Conservation (phyloP, 1,140 invertebrate species). For the Melanaphis sacchari region DNA sequence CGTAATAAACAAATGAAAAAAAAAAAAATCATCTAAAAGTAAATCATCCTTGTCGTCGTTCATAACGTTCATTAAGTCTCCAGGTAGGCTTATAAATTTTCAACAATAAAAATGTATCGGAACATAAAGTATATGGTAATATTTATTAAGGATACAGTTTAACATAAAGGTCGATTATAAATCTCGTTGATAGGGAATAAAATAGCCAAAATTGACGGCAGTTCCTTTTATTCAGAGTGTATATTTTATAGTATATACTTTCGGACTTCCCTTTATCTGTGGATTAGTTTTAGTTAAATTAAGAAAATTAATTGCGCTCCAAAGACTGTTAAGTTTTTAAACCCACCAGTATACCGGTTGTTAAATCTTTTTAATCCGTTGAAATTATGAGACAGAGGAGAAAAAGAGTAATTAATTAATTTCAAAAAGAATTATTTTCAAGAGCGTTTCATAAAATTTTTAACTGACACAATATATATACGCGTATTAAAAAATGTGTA, state of each 20-base stretch:
- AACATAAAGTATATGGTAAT: slow-evolving; percentile 9
- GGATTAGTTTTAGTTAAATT: slow-evolving; percentile 43
- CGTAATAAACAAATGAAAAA: slow-evolving; percentile 6
- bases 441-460: slow-evolving; percentile 38
- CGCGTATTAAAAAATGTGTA: background rate
- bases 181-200: background rate
- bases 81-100: background rate
- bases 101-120: slow-evolving; percentile 10
- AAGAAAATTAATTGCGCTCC: slow-evolving; percentile 50
- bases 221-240: background rate
- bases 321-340: slow-evolving; percentile 46
- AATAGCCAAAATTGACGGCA: background rate
- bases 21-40: slow-evolving; percentile 23
- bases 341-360: slow-evolving; percentile 20
- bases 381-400: background rate
- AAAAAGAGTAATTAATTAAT: slow-evolving; percentile 47
- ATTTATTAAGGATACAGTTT: background rate
- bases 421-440: slow-evolving; percentile 10
- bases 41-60: slow-evolving; percentile 42
- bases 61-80: slow-evolving; percentile 33
- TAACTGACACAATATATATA: background rate
- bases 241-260: slow-evolving; percentile 1
- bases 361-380: slow-evolving; percentile 54
- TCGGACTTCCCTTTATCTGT: slow-evolving; percentile 2
- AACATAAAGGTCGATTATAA: background rate